phyloP scores from a whole-genome alignment of 2,797 vertebrate species.

The Salarias fasciatus region DNA sequence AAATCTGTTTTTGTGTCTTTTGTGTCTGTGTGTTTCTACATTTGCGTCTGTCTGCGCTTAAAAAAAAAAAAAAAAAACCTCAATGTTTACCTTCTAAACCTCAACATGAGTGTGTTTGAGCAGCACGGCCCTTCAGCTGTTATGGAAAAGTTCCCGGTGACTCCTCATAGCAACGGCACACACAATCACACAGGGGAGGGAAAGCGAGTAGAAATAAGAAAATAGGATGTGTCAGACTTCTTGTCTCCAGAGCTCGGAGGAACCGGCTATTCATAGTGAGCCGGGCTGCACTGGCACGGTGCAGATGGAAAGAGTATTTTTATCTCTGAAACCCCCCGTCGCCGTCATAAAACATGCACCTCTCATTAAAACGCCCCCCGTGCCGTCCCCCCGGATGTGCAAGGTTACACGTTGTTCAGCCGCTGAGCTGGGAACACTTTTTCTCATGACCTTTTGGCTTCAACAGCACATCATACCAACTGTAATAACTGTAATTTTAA shows the following conservation, averaged over 20 bases:
- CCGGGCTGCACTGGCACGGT: slow-evolving; percentile 44
- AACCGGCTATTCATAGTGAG: slow-evolving; percentile 75
- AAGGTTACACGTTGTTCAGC: slow-evolving; percentile 23
- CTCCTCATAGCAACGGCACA: not conserved
- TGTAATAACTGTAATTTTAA: not conserved
- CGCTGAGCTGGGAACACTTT: slow-evolving; percentile 2
- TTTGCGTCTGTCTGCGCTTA: no score
- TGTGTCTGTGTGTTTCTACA: no score
- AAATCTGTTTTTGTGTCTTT: no score
- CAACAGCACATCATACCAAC: not conserved
- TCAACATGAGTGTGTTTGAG: no score
- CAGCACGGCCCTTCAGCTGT: not conserved
- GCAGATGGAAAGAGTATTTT: slow-evolving; percentile 65
- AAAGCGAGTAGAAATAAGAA: slow-evolving; percentile 49
- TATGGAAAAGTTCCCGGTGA: slow-evolving; percentile 16
- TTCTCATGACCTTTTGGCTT: not conserved
- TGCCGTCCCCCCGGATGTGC: not conserved
- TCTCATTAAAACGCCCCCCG: slow-evolving; percentile 51
- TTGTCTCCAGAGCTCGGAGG: slow-evolving; percentile 54
- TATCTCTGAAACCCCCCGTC: slow-evolving; percentile 60
- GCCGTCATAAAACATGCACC: slow-evolving; percentile 56
- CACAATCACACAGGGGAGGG: slow-evolving; percentile 15
- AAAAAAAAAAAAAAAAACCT: no score
- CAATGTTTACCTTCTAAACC: no score
- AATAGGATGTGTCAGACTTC: slow-evolving; percentile 61